Base-by-base conservation (phyloP, 2,797 vertebrate genomes). In the Danio choprae region DNA sequence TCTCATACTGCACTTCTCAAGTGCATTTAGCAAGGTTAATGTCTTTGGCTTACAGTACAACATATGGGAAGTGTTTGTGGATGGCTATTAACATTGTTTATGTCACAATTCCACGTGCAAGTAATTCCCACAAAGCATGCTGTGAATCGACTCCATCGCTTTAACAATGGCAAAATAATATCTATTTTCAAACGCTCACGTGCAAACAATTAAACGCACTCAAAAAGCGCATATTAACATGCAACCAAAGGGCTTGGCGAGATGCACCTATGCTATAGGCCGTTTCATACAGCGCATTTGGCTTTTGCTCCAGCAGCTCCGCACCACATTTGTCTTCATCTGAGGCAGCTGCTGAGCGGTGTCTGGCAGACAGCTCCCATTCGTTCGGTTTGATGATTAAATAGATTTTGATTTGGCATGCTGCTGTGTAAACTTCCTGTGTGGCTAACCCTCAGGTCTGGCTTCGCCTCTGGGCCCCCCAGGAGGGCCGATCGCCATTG, bases 381-480 rank as follows among this genome's bases (percentile, higher is more conserved):
- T 86, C 79, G 82, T 87, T 83, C 69, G 83, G 20, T 88, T 89
- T 90, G 90, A 92, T 91, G 91, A 93, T 92, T 93, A 90, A 93
- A 90, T 89, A 84, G 84, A 73, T 91, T 93, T 93, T 89, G 90
- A 93, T 92, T 93, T 90, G 88, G 69, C 29, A 74, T 83, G 80
- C 89, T 88, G 80, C 88, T 89, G 89, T 89, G 88, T 92, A 92
- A 93, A 93, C 91, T 93, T 94, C 92, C 92, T 93, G 91, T 92
- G 90, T 82, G 92, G 91, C 87, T 92, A 82, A 89, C 82, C 85
- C 60, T 90, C 88, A 77, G 92, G 86, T 85, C 88, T 90, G 86
- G 81, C 87, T 89, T 92, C 81, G 85, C 88, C 87, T 70, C 81
- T 3, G 41, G 82, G 60, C 76, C 85, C 92, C 87, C 90, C 90